phyloP scores from a whole-genome alignment of 1,140 invertebrate species.

The Oryzaephilus surinamensis region DNA sequence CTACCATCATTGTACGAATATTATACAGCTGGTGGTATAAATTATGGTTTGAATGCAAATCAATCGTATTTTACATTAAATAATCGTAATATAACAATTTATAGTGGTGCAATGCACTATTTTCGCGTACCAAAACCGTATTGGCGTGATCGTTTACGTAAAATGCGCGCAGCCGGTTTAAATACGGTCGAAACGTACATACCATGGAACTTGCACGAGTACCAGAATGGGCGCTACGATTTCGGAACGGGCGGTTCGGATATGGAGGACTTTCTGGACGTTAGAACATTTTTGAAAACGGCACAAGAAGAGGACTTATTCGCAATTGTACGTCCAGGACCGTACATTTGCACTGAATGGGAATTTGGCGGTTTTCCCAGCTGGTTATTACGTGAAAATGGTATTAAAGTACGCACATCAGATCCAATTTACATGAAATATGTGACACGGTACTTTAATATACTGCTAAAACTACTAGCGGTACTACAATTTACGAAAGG shows the following conservation, averaged over 20 bases:
- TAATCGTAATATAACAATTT: conserved; percentile 21
- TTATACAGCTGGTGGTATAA: conserved; percentile 22
- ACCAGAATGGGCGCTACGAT: conserved; percentile 38
- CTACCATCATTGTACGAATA: conserved; percentile 23
- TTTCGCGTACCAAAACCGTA: conserved; percentile 66
- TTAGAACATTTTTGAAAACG: conserved; percentile 59
- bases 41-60: conserved; percentile 13
- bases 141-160: conserved; percentile 48
- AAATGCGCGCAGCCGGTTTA: conserved; percentile 66
- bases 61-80: conserved; percentile 23
- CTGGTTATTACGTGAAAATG: conserved; percentile 19
- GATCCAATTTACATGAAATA: conserved; percentile 37
- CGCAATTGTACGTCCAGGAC: conserved; percentile 80
- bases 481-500: conserved; percentile 44
- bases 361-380: conserved; percentile 40
- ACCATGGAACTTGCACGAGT: conserved; percentile 88
- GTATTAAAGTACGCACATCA: conserved; percentile 39
- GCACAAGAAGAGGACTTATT: conserved; percentile 73
- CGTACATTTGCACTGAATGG: conserved; percentile 84
- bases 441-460: conserved; percentile 37
- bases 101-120: conserved; percentile 77
- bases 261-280: conserved; percentile 45
- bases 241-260: conserved; percentile 61
- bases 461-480: conserved; percentile 39
- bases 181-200: conserved; percentile 89